These are phyloP conservation scores for Chrysocyon brachyurus DNA, from an alignment of 2,797 vertebrate genomes.

Conservation along the genomic window DNA sequence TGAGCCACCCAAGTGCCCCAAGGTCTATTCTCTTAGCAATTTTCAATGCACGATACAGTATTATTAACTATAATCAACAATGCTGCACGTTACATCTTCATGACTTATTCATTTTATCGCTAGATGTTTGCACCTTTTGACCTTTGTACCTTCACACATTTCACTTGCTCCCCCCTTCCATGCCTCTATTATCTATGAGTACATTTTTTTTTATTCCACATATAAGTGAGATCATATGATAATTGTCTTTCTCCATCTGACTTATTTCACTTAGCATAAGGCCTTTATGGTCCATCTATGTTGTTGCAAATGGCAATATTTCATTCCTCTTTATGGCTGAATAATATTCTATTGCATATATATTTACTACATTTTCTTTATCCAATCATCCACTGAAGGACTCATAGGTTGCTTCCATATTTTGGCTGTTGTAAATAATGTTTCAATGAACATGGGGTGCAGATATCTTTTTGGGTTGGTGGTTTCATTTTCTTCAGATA, in stretches of 20 bases:
- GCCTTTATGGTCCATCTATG: not conserved
- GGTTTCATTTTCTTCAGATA: not conserved
- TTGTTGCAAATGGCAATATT: not conserved
- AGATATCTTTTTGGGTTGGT: not conserved
- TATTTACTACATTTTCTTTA: not conserved
- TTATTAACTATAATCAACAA: not conserved
- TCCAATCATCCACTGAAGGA: not conserved
- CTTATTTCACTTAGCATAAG: not conserved
- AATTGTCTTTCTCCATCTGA: not conserved
- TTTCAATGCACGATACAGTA: not conserved
- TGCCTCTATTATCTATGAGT: not conserved
- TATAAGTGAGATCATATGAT: not conserved
- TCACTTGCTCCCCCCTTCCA: not conserved
- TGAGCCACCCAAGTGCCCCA: too few species aligned
- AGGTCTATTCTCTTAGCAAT: not conserved
- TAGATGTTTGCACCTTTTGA: not conserved
- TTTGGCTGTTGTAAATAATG: not conserved
- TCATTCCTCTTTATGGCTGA: not conserved
- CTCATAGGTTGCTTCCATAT: not conserved
- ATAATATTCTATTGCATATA: not conserved
- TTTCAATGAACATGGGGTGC: not conserved
- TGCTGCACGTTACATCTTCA: not conserved
- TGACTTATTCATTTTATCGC: conserved; percentile 1
- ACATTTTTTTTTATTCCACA: not conserved
- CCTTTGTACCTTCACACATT: not conserved